These are phyloP conservation scores for Hermodice carunculata DNA, from an alignment of 2,888 invertebrate genomes.

Conservation along the genomic window DNA sequence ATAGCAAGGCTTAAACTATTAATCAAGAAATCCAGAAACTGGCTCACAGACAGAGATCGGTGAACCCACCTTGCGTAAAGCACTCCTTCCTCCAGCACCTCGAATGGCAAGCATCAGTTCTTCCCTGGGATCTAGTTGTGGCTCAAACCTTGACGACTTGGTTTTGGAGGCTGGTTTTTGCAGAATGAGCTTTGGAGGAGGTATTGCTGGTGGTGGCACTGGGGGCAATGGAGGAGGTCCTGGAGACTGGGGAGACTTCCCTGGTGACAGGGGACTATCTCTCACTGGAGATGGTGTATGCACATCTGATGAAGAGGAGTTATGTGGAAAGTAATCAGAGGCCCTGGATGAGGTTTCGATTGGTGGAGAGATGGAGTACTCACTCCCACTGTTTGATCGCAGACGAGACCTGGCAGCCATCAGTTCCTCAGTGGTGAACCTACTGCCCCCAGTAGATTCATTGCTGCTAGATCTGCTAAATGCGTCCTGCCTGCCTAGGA, in stretches of 20 bases:
- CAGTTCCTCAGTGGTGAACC: constrained; percentile 5
- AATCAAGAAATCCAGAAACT: too few species aligned
- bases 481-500: too few species aligned
- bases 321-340: too few species aligned
- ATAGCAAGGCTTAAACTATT: too few species aligned
- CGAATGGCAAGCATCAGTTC: constrained; percentile 80
- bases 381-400: background rate
- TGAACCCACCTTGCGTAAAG: constrained; percentile 10
- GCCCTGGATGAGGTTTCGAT: background rate
- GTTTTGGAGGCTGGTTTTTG: constrained; percentile 1
- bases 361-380: background rate
- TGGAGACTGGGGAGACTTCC: background rate
- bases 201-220: constrained; percentile 37
- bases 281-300: too few species aligned
- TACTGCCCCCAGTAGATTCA: background rate
- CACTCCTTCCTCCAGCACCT: constrained; percentile 75
- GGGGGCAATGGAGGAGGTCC: background rate
- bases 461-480: too few species aligned
- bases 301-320: too few species aligned
- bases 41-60: too few species aligned
- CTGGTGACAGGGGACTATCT: too few species aligned
- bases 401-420: background rate
- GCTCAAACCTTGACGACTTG: constrained; percentile 40
- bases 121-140: constrained; percentile 75
- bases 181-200: constrained; percentile 25